These are phyloP conservation scores for Pyralis farinalis DNA, from an alignment of 2,888 invertebrate species.

Conservation along the genomic window DNA sequence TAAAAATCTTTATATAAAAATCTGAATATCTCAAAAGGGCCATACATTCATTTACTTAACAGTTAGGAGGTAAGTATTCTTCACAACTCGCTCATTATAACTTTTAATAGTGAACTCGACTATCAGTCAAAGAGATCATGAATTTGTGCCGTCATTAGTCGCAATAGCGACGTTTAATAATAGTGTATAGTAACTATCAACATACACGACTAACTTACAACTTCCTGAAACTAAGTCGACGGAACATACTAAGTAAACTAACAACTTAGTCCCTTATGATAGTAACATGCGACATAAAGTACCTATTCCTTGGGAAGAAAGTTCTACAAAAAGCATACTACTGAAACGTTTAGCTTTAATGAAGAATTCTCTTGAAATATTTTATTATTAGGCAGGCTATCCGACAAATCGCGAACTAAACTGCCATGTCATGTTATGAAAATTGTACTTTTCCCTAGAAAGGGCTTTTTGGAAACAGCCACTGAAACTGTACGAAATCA, in stretches of 20 bases:
- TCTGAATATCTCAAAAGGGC: not conserved
- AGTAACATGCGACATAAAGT: not conserved
- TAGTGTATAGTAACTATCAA: conserved; percentile 2
- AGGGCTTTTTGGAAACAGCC: too few species aligned
- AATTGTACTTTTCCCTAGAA: too few species aligned
- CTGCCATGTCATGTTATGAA: too few species aligned
- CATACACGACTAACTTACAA: not conserved
- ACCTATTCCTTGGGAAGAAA: not conserved
- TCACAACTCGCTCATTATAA: conserved; percentile 63
- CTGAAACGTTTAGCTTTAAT: too few species aligned
- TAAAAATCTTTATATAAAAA: conserved; percentile 5
- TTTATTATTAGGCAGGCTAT: too few species aligned
- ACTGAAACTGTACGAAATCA: too few species aligned
- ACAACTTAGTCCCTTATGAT: not conserved
- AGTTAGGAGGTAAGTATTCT: conserved; percentile 18
- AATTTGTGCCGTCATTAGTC: conserved; percentile 34
- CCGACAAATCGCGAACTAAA: too few species aligned
- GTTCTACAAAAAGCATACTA: not conserved
- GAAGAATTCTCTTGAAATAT: too few species aligned
- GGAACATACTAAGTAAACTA: not conserved
- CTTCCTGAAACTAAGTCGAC: not conserved
- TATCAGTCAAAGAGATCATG: conserved; percentile 53
- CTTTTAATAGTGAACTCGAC: conserved; percentile 58
- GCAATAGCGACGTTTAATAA: conserved; percentile 5
- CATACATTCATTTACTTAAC: conserved; percentile 5